These are phyloP conservation scores for Dasypogon diadema DNA, from an alignment of 2,888 invertebrate species.

Conservation along the genomic window DNA sequence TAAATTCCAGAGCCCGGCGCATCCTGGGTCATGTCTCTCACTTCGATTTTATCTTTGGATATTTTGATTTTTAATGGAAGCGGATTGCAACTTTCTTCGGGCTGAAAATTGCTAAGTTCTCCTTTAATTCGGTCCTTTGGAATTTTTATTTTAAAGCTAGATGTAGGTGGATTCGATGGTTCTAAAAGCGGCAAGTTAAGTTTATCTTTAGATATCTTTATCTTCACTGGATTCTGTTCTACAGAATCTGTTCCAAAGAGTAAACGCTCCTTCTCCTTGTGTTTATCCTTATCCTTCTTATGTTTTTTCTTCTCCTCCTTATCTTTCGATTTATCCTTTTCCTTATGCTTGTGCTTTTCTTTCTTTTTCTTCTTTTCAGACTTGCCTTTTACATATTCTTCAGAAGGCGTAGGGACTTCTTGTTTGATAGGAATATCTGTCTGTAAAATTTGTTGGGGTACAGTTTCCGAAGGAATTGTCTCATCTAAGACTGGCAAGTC, in stretches of 20 bases:
- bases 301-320: conserved; percentile 80
- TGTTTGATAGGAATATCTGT: conserved; percentile 64
- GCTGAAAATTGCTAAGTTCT: conserved; percentile 61
- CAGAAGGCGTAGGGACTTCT: conserved; percentile 16
- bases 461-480: conserved; percentile 59
- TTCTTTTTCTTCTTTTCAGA: conserved; percentile 77
- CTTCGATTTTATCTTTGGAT: conserved; percentile 78
- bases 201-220: conserved; percentile 75
- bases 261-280: conserved; percentile 60
- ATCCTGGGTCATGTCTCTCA: conserved; percentile 54
- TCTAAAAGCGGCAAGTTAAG: conserved; percentile 63
- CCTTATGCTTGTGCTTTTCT: conserved; percentile 84
- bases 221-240: conserved; percentile 65
- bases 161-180: conserved; percentile 61
- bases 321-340: conserved; percentile 81
- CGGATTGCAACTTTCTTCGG: conserved; percentile 44
- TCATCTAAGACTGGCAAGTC: conserved; percentile 3
- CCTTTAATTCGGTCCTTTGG: conserved; percentile 79
- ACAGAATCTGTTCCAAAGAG: conserved; percentile 39
- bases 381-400: conserved; percentile 57
- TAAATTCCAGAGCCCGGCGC: conserved; percentile 53
- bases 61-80: conserved; percentile 80
- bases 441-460: conserved; percentile 69
- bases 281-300: conserved; percentile 75
- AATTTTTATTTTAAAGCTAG: conserved; percentile 83